Evolutionary conservation across 2,888 invertebrate genomes (phyloP), one percentile per base, ranked within the genome.

Genomic region (Rutpela maculata): DNA sequence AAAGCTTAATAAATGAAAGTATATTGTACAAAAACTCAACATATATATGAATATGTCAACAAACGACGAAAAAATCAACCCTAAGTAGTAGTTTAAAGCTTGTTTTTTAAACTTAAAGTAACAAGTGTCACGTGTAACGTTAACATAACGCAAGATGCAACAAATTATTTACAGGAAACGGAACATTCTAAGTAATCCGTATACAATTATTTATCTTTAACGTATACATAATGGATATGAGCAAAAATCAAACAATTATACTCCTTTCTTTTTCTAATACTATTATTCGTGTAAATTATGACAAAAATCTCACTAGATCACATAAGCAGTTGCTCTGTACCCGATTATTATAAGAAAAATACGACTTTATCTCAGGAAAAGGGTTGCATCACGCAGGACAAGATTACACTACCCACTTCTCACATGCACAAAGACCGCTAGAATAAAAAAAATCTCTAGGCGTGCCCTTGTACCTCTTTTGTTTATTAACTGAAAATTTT

Each of bases 71-170:
- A 78, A 78, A 80, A 77, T 81, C 80, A 83, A 82, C 80, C 81
- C 79, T 81, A 82, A 69, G 71, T 80, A 78, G 68, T 81, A 80
- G 71, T 81, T 84, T 84, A 84, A 84, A 84, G 84, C 83, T 83
- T 83, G 82, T 79, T 35, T 70, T 76, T 66, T 77, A 82, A 81
- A 83, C 83, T 83, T 84, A 83, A 81, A 83, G 78, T 84, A 83
- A 84, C 84, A 84, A 82, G 75, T 84, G 84, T 82, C 78, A 79
- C 81, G 71, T 63, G 74, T 70, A 84, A 84, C 84, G 84, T 85
- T 85, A 85, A 85, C 84, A 80, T 85, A 84, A 85, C 85, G 84
- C 76, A 84, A 75, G 65, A 66, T 57, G 81, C 81, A 82, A 82
- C 82, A 78, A 80, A 80, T 69, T 82, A 81, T 82, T 69, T 81